These are phyloP conservation scores for Fulica atra DNA, from an alignment of 2,113 vertebrate species.

Conservation along the genomic window DNA sequence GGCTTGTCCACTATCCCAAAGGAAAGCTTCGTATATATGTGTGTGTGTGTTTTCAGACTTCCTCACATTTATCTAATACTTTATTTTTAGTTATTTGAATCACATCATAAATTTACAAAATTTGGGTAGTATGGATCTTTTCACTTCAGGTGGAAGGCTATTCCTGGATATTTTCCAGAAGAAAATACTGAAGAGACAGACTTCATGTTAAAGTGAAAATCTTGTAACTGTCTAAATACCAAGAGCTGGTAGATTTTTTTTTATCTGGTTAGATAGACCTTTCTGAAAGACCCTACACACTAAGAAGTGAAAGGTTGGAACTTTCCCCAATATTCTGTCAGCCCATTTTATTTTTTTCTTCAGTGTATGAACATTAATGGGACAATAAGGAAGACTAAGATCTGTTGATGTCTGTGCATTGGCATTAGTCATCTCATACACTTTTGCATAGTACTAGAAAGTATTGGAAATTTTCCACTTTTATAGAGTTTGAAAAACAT, in stretches of 20 bases:
- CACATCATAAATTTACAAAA: neutral
- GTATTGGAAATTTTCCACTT: neutral
- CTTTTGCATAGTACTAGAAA: neutral
- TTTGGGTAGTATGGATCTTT: neutral
- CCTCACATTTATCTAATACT: neutral
- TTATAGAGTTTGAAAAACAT: neutral
- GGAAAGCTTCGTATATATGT: neutral
- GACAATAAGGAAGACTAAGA: neutral
- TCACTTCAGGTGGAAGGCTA: neutral
- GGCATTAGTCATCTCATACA: neutral
- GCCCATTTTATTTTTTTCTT: neutral
- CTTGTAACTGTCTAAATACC: neutral
- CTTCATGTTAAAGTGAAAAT: neutral
- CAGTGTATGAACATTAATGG: neutral
- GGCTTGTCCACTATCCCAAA: neutral
- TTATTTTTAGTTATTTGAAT: neutral
- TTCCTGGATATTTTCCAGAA: neutral
- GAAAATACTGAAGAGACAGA: neutral
- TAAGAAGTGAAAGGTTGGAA: neutral
- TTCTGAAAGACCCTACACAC: neutral
- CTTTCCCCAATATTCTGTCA: neutral
- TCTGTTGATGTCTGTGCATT: neutral
- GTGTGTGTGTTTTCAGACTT: neutral
- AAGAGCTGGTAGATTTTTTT: neutral
- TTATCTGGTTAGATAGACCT: neutral